These are phyloP conservation scores for Lytechinus variegatus DNA, from an alignment of 35 echinoderm and acorn worm species.

Conservation along the genomic window DNA sequence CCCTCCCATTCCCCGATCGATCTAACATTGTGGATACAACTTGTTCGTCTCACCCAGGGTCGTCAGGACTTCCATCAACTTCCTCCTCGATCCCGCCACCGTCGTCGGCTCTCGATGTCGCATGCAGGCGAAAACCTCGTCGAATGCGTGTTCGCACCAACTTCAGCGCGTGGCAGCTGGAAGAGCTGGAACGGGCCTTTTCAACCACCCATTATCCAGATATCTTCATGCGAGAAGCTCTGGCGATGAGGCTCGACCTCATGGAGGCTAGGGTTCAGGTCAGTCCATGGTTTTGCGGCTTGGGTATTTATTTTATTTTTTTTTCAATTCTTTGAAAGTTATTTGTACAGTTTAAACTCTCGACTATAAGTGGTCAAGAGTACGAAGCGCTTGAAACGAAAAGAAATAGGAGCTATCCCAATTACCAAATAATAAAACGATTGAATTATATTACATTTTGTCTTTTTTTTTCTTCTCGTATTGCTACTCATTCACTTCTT, in stretches of 20 bases:
- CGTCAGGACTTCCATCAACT: neutral
- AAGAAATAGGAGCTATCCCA: too few relatives aligned
- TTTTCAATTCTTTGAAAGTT: neutral
- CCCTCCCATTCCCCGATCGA: neutral
- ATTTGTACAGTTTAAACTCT: too few relatives aligned
- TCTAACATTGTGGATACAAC: neutral
- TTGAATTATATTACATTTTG: too few relatives aligned
- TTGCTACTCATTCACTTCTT: too few relatives aligned
- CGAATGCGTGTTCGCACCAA: constrained; percentile 97
- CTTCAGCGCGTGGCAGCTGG: constrained; percentile 93
- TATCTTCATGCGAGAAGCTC: constrained; percentile 98
- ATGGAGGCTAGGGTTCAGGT: constrained; percentile 99
- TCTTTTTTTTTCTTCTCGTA: too few relatives aligned
- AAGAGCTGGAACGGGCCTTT: constrained; percentile 94
- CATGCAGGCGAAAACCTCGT: constrained; percentile 72
- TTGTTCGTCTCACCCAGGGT: neutral
- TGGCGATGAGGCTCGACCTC: constrained; percentile 93
- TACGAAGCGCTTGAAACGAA: too few relatives aligned
- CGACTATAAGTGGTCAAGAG: too few relatives aligned
- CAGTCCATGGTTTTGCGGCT: neutral
- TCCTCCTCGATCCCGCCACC: neutral
- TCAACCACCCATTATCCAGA: constrained; percentile 94
- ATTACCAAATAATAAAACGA: too few relatives aligned
- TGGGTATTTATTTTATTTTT: neutral
- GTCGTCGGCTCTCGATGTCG: neutral